Conservation (phyloP, 2,113 vertebrate species). For the Ammodytes marinus region DNA sequence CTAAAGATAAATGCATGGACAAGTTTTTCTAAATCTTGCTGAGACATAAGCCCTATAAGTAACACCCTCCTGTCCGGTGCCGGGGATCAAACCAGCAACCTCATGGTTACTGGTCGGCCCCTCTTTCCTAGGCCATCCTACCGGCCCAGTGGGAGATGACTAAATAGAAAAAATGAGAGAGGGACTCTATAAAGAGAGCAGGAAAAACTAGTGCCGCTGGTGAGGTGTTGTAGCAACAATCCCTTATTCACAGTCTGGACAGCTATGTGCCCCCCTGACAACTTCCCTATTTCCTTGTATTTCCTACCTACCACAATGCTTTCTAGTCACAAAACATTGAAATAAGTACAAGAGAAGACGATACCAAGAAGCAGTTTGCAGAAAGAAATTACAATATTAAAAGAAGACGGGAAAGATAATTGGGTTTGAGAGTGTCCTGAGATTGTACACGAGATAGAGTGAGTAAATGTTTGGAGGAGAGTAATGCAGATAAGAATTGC, state of each 20-base stretch:
- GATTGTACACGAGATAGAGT: neutral
- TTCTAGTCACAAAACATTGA: neutral
- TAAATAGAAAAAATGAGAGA: neutral
- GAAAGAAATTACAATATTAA: constrained; percentile 3
- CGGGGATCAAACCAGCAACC: no score
- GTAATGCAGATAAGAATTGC: constrained; percentile 6
- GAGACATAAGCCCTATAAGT: no score
- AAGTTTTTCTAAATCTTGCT: no score
- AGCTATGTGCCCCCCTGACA: neutral
- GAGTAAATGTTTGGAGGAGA: constrained; percentile 31
- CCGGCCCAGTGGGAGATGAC: neutral
- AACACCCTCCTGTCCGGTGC: no score
- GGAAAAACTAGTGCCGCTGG: constrained; percentile 14
- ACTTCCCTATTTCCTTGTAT: constrained; percentile 7
- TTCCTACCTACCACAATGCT: neutral
- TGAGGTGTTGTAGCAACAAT: neutral
- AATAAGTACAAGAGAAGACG: neutral
- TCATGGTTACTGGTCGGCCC: no score
- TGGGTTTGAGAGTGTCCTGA: constrained; percentile 15
- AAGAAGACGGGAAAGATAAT: constrained; percentile 35
- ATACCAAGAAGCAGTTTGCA: constrained; percentile 10
- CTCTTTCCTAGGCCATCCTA: no score
- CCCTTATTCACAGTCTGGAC: constrained; percentile 2
- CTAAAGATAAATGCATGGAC: no score
- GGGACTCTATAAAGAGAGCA: neutral